Evolutionary conservation across 2,888 invertebrate genomes (phyloP), one percentile per base, ranked within the genome.

Genomic region (Mylabris sibirica): DNA sequence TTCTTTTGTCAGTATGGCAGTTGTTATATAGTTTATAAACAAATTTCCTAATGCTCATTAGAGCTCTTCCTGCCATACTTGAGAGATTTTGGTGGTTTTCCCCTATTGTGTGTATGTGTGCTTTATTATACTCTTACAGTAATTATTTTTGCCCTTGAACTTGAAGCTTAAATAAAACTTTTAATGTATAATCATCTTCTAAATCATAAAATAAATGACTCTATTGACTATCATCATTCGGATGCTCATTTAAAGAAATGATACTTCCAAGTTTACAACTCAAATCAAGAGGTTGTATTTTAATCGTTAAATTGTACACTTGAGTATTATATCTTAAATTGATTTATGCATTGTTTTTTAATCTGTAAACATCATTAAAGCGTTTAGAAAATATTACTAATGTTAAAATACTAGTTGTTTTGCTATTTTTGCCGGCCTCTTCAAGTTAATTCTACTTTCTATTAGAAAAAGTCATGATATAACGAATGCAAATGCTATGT

Each of bases 281-380:
- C n/a, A 6, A 44, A 44, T 44, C 44, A 44, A 44, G 44, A n/a
- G 44, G 6, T 38, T 38, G 38, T 38, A 38, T 38, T 38, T 44
- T 44, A 44, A 44, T 44, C 44, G 17, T n/a, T 44, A 44, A 44
- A 44, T 44, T 44, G n/a, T 44, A 44, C 44, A 44, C 44, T 17
- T 1, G 44, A 44, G 44, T n/a, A 44, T 44, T 44, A 17, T n/a
- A 17, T n/a, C 1, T 44, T 17, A 5, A 17, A 44, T 44, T 41
- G n/a, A 14, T 41, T 41, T 41, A 14, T 14, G 14, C n/a, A 41
- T 41, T n/a, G n/a, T n/a, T 11, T 38, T 38, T 38, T 38, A 2
- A 12, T 38, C 3, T 38, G 3, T 14, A 17, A n/a, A 1, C 8
- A n/a, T 44, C 17, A 44, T 44, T 44, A 6, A 41, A 41, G 4